Evolutionary conservation across 1,140 invertebrate genomes (phyloP).

Genomic region (Reticulitermes speratus): DNA sequence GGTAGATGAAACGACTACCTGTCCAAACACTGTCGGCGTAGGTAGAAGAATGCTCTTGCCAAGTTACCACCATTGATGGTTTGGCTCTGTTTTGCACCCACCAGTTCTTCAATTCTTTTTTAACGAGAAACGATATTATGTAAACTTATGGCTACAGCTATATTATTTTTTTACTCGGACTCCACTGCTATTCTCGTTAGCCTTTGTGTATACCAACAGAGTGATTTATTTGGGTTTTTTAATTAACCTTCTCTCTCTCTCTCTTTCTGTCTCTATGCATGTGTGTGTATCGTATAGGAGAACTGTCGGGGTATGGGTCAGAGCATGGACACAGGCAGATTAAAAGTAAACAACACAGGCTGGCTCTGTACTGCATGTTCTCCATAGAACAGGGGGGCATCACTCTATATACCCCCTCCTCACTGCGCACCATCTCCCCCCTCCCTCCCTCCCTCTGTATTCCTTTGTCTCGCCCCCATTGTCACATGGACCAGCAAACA

Average conservation of each 20-base stretch:
- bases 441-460: background rate
- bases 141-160: constrained; percentile 16
- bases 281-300: constrained; percentile 19
- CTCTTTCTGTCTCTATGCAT: background rate
- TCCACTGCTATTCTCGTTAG: constrained; percentile 27
- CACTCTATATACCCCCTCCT: background rate
- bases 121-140: constrained; percentile 19
- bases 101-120: constrained; percentile 9
- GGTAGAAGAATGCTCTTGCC: background rate
- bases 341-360: constrained; percentile 26
- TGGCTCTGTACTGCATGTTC: background rate
- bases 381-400: background rate
- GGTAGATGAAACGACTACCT: background rate
- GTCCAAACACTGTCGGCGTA: background rate
- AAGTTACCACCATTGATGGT: background rate
- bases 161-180: constrained; percentile 16
- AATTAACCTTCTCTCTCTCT: constrained; percentile 26
- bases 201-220: constrained; percentile 26
- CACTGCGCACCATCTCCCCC: background rate
- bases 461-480: constrained; percentile 15
- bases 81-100: constrained; percentile 4
- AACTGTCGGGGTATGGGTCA: constrained; percentile 3
- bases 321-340: constrained; percentile 21
- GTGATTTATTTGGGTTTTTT: constrained; percentile 28
- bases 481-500: constrained; percentile 24